Evolutionary conservation across 2,888 invertebrate genomes (phyloP).

Genomic region (Zeuzera pyrina): DNA sequence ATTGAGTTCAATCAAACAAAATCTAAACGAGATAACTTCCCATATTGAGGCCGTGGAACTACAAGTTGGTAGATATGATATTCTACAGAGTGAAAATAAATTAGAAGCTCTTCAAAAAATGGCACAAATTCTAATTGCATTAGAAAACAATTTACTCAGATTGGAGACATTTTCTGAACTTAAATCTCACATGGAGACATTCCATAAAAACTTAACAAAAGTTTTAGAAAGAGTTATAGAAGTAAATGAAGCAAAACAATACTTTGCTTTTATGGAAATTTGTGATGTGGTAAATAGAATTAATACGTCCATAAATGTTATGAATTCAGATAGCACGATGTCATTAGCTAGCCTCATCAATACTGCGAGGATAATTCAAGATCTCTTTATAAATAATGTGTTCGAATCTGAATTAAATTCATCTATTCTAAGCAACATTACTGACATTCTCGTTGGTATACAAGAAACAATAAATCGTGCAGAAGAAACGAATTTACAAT

Average conservation of each 20-base stretch:
- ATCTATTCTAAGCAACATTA: constrained; percentile 36
- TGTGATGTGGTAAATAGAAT: constrained; percentile 51
- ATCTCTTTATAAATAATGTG: constrained; percentile 35
- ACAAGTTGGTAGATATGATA: constrained; percentile 46
- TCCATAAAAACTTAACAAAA: constrained; percentile 68
- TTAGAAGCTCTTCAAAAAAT: constrained; percentile 55
- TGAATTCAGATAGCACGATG: constrained; percentile 35
- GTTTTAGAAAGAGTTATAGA: constrained; percentile 73
- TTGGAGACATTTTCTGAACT: constrained; percentile 36
- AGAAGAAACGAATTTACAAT: constrained; percentile 36
- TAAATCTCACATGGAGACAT: constrained; percentile 38
- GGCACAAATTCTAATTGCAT: constrained; percentile 55
- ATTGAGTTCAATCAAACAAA: constrained; percentile 40
- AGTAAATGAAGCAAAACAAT: constrained; percentile 53
- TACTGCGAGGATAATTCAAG: constrained; percentile 44
- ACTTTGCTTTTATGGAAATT: constrained; percentile 47
- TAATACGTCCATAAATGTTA: constrained; percentile 39
- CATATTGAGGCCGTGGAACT: constrained; percentile 40
- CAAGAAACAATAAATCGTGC: constrained; percentile 44
- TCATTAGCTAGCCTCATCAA: constrained; percentile 46
- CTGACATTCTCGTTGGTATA: constrained; percentile 35
- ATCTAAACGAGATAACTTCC: constrained; percentile 42
- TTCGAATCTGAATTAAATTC: constrained; percentile 48
- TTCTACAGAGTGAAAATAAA: constrained; percentile 58
- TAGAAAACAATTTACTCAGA: constrained; percentile 50